phyloP scores from a whole-genome alignment of 64 coral and sea anemone genomes.

The Actinia equina region DNA sequence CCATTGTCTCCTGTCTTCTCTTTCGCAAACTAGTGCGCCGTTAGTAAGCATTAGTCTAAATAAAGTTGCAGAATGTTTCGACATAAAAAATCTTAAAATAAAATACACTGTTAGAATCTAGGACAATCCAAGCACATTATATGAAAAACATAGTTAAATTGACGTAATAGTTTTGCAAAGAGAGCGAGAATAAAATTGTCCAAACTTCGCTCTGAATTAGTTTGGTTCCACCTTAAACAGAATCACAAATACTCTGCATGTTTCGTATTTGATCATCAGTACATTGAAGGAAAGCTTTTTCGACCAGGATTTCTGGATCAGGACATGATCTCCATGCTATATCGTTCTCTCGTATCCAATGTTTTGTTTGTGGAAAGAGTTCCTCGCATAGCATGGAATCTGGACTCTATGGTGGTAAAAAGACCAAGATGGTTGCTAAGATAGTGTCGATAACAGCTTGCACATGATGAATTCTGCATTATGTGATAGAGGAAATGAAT shows the following conservation, averaged over 20 bases:
- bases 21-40: too few species aligned
- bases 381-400: neutral
- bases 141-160: too few species aligned
- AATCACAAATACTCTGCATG: conserved; percentile 46
- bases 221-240: too few species aligned
- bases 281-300: conserved; percentile 57
- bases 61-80: too few species aligned
- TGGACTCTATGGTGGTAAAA: conserved; percentile 17
- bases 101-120: too few species aligned
- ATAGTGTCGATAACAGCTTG: neutral
- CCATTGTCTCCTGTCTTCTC: too few species aligned
- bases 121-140: too few species aligned
- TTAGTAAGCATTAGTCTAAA: too few species aligned
- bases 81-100: too few species aligned
- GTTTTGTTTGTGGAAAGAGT: conserved; percentile 44
- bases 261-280: conserved; percentile 53
- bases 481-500: neutral
- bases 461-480: neutral
- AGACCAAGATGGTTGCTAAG: neutral
- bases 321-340: conserved; percentile 48
- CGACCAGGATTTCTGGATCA: conserved; percentile 49
- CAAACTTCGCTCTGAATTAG: too few species aligned
- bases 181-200: too few species aligned
- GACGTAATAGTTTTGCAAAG: too few species aligned
- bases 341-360: conserved; percentile 47